phyloP scores from a whole-genome alignment of 2,888 invertebrate species.

The Xanthorhoe spadicearia region DNA sequence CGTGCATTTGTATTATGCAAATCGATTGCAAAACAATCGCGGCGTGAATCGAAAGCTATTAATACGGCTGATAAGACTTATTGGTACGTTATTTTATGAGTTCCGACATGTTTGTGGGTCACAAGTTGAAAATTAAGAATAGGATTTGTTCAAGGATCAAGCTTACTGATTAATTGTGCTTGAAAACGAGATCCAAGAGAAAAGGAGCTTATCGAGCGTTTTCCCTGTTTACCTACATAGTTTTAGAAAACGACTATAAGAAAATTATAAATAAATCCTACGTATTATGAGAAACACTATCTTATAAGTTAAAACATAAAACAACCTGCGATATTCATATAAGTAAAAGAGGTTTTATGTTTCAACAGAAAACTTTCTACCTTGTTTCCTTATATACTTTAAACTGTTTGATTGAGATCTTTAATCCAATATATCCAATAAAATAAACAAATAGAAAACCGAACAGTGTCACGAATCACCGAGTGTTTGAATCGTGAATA shows the following conservation, averaged over 20 bases:
- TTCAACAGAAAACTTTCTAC: not conserved
- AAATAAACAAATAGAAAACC: not conserved
- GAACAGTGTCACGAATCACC: constrained; percentile 25
- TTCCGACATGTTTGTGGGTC: not conserved
- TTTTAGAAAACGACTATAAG: not conserved
- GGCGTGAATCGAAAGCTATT: constrained; percentile 11
- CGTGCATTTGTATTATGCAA: constrained; percentile 26
- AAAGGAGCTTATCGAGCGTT: not conserved
- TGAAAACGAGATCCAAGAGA: not conserved
- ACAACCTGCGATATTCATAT: not conserved
- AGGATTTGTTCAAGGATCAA: not conserved
- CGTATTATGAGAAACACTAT: not conserved
- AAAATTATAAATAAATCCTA: not conserved
- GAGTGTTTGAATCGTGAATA: constrained; percentile 28
- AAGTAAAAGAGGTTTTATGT: not conserved
- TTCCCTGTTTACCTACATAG: not conserved
- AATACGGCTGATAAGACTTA: constrained; percentile 19
- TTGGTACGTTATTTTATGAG: not conserved
- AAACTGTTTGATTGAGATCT: not conserved
- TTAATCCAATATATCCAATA: not conserved
- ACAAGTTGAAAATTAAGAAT: constrained; percentile 6
- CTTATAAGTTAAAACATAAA: not conserved
- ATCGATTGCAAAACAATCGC: constrained; percentile 27
- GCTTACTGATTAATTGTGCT: too few relatives aligned
- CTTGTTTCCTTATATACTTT: not conserved